These are phyloP conservation scores for Amblyjoppa fuscipennis DNA, from an alignment of 2,888 invertebrate species.

Conservation along the genomic window DNA sequence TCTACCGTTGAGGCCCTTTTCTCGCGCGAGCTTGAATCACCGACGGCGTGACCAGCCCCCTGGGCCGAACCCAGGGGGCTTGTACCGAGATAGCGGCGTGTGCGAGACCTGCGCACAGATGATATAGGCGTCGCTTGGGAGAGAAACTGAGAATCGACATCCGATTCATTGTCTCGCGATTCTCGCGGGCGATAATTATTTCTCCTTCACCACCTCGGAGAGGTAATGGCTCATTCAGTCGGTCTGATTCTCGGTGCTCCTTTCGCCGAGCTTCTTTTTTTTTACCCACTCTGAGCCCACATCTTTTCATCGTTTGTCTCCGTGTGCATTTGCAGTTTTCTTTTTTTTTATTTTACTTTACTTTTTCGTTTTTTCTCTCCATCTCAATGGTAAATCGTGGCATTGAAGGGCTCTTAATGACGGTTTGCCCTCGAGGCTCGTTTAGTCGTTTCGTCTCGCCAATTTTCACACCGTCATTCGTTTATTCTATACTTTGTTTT, in stretches of 20 bases:
- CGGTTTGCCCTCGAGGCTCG: slow-evolving; percentile 72
- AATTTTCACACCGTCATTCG: slow-evolving; percentile 65
- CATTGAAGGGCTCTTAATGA: slow-evolving; percentile 82
- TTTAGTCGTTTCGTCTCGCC: slow-evolving; percentile 55
- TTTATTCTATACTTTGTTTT: slow-evolving; percentile 69
- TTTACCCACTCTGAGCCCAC: slow-evolving; percentile 65
- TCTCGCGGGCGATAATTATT: slow-evolving; percentile 83
- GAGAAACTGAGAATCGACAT: slow-evolving; percentile 72
- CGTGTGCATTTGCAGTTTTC: slow-evolving; percentile 54
- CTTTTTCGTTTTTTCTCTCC: slow-evolving; percentile 63
- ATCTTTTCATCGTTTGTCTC: slow-evolving; percentile 73
- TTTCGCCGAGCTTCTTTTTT: slow-evolving; percentile 38
- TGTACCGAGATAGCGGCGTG: slow-evolving; percentile 15
- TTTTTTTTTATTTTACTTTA: slow-evolving; percentile 3
- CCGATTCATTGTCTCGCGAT: slow-evolving; percentile 76
- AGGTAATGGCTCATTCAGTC: slow-evolving; percentile 84
- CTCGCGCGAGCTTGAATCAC: slow-evolving; percentile 28
- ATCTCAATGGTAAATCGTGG: slow-evolving; percentile 81
- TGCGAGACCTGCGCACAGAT: slow-evolving; percentile 31
- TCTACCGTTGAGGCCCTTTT: slow-evolving; percentile 51
- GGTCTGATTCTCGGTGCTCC: slow-evolving; percentile 15
- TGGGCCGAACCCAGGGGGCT: slow-evolving; percentile 15
- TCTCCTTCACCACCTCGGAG: slow-evolving; percentile 78
- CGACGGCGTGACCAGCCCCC: slow-evolving; percentile 46
- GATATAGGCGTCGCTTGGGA: slow-evolving; percentile 66